Conservation (phyloP, 2,797 vertebrate genomes). For the Melanotaenia boesemani region DNA sequence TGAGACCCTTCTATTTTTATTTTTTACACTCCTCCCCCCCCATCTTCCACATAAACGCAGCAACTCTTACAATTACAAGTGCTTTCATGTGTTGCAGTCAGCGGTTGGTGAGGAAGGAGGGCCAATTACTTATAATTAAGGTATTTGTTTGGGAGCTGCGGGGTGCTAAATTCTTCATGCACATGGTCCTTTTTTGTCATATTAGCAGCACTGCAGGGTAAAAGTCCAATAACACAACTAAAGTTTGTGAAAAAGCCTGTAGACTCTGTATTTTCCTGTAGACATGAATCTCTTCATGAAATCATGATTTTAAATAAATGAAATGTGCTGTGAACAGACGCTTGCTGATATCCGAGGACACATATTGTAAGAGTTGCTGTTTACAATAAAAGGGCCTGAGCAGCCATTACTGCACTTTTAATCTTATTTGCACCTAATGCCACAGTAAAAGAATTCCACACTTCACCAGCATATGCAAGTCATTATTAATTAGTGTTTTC, state of each 20-base stretch:
- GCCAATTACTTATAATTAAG: constrained; percentile 77
- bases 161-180: constrained; percentile 64
- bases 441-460: constrained; percentile 70
- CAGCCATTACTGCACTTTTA: constrained; percentile 56
- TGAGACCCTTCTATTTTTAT: constrained; percentile 76
- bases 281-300: not conserved
- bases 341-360: constrained; percentile 9
- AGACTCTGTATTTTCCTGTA: not conserved
- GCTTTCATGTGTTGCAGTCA: constrained; percentile 75
- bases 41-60: constrained; percentile 59
- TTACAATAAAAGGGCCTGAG: constrained; percentile 15
- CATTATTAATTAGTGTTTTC: constrained; percentile 83
- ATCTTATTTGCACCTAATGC: constrained; percentile 70
- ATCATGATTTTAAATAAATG: constrained; percentile 8
- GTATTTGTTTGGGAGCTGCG: constrained; percentile 71
- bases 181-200: constrained; percentile 56
- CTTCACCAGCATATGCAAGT: constrained; percentile 78
- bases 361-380: constrained; percentile 1
- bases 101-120: constrained; percentile 61
- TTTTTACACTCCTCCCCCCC: constrained; percentile 48
- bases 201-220: constrained; percentile 35
- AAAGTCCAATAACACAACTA: constrained; percentile 4
- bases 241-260: not conserved
- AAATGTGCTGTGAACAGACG: not conserved
- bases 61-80: constrained; percentile 65